These are phyloP conservation scores for Drosophila dives DNA, from an alignment of 2,888 invertebrate genomes.

Conservation along the genomic window DNA sequence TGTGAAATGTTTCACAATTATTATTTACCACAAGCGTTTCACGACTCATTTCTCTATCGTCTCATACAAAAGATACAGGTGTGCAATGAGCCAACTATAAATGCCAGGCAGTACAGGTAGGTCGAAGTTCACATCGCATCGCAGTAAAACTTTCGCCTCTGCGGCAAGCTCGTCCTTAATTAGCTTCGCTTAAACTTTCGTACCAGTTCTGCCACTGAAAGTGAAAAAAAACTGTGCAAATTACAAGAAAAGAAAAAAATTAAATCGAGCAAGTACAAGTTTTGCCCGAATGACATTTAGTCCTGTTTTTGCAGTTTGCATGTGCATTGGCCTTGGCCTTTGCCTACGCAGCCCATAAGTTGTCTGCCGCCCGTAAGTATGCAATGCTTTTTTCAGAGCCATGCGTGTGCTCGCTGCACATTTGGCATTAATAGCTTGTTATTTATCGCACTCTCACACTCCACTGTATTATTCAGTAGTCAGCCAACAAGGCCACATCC, in stretches of 20 bases:
- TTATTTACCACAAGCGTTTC: conserved; percentile 63
- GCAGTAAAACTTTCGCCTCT: conserved; percentile 47
- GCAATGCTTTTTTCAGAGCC: conserved; percentile 30
- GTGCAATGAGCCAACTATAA: conserved; percentile 66
- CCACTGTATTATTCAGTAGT: conserved; percentile 39
- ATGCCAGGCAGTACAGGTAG: conserved; percentile 59
- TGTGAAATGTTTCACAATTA: conserved; percentile 70
- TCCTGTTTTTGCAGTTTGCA: not conserved
- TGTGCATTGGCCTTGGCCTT: conserved; percentile 68
- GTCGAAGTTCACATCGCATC: conserved; percentile 46
- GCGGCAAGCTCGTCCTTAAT: conserved; percentile 53
- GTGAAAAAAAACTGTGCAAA: conserved; percentile 58
- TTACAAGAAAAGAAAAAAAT: not conserved
- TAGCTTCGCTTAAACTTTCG: conserved; percentile 57
- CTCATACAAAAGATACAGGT: conserved; percentile 71
- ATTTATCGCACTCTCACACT: conserved; percentile 65
- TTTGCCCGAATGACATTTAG: conserved; percentile 67
- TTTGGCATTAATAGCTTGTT: conserved; percentile 76
- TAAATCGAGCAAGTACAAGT: conserved; percentile 15
- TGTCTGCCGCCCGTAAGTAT: conserved; percentile 52
- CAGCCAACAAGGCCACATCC: conserved; percentile 66
- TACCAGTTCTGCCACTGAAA: conserved; percentile 40
- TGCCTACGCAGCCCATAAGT: conserved; percentile 54
- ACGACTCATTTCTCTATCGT: conserved; percentile 70
- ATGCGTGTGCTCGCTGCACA: conserved; percentile 50